A percentile compares a stretch with the other conserved stretches of the same genome.
phyloP scores from a whole-genome alignment of 2,888 invertebrate genomes.

The Tenthredo livida region DNA sequence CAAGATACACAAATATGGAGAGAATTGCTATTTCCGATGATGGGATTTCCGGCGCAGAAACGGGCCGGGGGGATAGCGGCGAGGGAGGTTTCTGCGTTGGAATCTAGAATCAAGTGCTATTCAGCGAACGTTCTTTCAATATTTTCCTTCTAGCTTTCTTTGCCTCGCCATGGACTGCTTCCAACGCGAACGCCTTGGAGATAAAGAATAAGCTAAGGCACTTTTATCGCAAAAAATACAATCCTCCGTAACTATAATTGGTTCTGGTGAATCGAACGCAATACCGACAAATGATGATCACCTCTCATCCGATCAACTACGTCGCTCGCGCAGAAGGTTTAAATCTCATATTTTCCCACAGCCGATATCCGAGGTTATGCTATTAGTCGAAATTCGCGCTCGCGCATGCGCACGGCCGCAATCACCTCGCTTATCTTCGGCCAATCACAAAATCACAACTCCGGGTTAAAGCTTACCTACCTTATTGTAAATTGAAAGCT shows the following conservation, averaged over 20 bases:
- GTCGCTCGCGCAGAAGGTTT: neutral
- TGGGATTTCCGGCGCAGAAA: constrained; percentile 41
- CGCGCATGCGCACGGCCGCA: neutral
- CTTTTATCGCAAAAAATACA: constrained; percentile 14
- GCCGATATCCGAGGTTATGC: neutral
- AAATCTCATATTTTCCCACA: neutral
- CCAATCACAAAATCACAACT: neutral
- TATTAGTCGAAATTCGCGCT: neutral
- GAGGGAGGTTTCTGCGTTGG: constrained; percentile 6
- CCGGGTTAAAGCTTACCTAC: neutral
- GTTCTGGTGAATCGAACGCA: neutral
- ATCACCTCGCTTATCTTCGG: neutral
- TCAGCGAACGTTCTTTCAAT: constrained; percentile 40
- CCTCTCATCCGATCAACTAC: neutral
- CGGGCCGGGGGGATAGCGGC: neutral
- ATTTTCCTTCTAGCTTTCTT: constrained; percentile 34
- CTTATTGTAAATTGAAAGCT: neutral
- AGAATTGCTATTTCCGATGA: constrained; percentile 48
- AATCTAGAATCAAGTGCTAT: constrained; percentile 50
- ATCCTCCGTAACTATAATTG: constrained; percentile 37
- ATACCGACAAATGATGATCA: constrained; percentile 20
- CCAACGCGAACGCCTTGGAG: neutral
- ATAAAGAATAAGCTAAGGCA: constrained; percentile 30
- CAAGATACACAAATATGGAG: constrained; percentile 43
- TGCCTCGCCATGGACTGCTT: constrained; percentile 11